Evolutionary conservation across 1,140 invertebrate species (phyloP).

Genomic region (Aethina tumida): DNA sequence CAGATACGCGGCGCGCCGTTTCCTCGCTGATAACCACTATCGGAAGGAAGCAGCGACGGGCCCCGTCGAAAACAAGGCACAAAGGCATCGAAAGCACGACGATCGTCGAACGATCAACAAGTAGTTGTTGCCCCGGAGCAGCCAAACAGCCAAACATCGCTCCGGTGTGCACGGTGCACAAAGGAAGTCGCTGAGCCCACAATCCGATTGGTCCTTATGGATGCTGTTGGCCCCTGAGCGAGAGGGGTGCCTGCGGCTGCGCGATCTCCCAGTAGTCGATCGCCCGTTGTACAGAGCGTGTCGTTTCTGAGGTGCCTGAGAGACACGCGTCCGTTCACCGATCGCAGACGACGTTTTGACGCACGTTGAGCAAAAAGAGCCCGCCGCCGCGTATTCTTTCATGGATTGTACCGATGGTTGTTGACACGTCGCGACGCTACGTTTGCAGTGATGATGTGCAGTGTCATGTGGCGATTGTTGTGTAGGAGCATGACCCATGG

Average conservation of each 20-base stretch:
- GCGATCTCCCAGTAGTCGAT: constrained; percentile 29
- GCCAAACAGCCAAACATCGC: constrained; percentile 15
- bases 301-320: constrained; percentile 9
- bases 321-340: constrained; percentile 1
- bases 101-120: constrained; percentile 12
- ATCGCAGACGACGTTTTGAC: background rate
- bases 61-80: constrained; percentile 3
- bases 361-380: constrained; percentile 20
- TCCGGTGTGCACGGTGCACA: constrained; percentile 16
- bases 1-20: constrained; percentile 3
- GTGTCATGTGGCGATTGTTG: constrained; percentile 40
- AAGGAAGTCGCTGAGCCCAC: constrained; percentile 17
- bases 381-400: constrained; percentile 13
- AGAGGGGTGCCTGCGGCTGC: constrained; percentile 30
- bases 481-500: constrained; percentile 41
- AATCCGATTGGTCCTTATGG: constrained; percentile 30
- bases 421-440: too few relatives aligned
- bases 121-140: constrained; percentile 26
- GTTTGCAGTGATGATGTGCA: constrained; percentile 36
- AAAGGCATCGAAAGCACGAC: background rate
- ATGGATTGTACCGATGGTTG: too few relatives aligned
- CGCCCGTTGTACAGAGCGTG: constrained; percentile 24
- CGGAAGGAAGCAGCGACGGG: too few relatives aligned
- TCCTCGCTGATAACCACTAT: constrained; percentile 4
- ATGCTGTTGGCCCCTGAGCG: constrained; percentile 26